Conservation (phyloP, 2,888 invertebrate genomes). For the Conchocele bisecta region DNA sequence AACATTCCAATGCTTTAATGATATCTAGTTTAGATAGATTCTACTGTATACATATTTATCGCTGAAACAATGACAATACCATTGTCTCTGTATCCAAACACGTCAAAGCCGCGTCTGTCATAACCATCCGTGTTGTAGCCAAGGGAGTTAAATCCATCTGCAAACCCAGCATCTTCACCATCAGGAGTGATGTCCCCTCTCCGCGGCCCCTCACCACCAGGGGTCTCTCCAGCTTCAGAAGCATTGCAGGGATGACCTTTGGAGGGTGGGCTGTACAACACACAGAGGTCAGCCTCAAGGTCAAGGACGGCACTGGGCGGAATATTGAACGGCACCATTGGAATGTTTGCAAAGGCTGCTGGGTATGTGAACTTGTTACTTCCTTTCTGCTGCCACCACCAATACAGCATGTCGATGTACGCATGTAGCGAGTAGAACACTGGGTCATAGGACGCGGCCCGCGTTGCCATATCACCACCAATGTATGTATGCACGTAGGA, state of each 20-base stretch:
- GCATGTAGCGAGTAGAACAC: constrained; percentile 76
- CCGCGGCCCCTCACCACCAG: constrained; percentile 28
- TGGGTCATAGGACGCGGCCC: constrained; percentile 75
- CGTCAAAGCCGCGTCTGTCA: constrained; percentile 73
- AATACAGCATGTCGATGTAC: constrained; percentile 76
- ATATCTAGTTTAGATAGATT: neutral
- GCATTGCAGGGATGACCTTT: constrained; percentile 72
- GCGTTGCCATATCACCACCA: constrained; percentile 77
- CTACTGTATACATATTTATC: neutral
- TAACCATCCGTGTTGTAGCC: constrained; percentile 73
- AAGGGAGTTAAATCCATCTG: constrained; percentile 65
- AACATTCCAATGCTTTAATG: too few species aligned
- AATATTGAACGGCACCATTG: constrained; percentile 77
- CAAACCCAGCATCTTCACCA: constrained; percentile 33
- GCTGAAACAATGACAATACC: constrained; percentile 61
- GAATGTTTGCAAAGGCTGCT: constrained; percentile 73
- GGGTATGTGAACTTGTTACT: constrained; percentile 75
- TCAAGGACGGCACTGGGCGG: constrained; percentile 72
- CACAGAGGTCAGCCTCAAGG: constrained; percentile 72
- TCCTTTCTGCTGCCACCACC: constrained; percentile 75
- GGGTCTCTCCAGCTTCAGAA: constrained; percentile 32
- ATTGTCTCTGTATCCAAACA: constrained; percentile 68
- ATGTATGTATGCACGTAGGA: constrained; percentile 76
- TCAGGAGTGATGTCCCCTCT: constrained; percentile 65
- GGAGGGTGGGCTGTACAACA: constrained; percentile 68